Conservation (phyloP, 2,888 invertebrate species). For the Ichneumoninae sp. region DNA sequence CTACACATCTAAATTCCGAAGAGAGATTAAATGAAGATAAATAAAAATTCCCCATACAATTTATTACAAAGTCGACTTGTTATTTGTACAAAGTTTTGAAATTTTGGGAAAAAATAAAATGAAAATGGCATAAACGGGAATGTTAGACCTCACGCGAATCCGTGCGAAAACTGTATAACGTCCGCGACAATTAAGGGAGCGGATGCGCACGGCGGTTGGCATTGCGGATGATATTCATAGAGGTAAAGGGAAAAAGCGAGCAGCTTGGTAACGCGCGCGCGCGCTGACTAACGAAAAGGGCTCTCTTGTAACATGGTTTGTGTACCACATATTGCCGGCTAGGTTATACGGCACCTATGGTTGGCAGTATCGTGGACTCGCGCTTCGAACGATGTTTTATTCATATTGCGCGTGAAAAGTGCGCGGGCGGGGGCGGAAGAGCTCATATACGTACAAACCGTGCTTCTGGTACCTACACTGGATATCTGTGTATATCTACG, state of each 20-base stretch:
- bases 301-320: slow-evolving; percentile 39
- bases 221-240: slow-evolving; percentile 9
- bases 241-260: slow-evolving; percentile 47
- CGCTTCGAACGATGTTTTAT: slow-evolving; percentile 78
- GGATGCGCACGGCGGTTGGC: slow-evolving; percentile 19
- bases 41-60: not conserved
- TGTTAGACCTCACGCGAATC: slow-evolving; percentile 1
- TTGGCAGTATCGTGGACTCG: slow-evolving; percentile 54
- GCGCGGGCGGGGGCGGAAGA: slow-evolving; percentile 62
- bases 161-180: slow-evolving; percentile 36
- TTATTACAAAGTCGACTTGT: not conserved
- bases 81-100: not conserved
- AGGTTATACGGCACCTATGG: slow-evolving; percentile 44
- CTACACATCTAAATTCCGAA: too few relatives aligned
- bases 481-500: slow-evolving; percentile 20
- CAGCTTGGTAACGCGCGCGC: slow-evolving; percentile 30
- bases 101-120: not conserved
- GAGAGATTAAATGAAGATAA: too few relatives aligned
- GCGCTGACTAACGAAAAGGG: slow-evolving; percentile 52
- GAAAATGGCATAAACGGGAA: not conserved
- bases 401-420: slow-evolving; percentile 78
- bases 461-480: not conserved
- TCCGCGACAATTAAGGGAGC: slow-evolving; percentile 40
- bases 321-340: slow-evolving; percentile 36
- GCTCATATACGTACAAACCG: slow-evolving; percentile 21